Conservation (phyloP, 64 coral and sea anemone species). For the Actinia tenebrosa region DNA sequence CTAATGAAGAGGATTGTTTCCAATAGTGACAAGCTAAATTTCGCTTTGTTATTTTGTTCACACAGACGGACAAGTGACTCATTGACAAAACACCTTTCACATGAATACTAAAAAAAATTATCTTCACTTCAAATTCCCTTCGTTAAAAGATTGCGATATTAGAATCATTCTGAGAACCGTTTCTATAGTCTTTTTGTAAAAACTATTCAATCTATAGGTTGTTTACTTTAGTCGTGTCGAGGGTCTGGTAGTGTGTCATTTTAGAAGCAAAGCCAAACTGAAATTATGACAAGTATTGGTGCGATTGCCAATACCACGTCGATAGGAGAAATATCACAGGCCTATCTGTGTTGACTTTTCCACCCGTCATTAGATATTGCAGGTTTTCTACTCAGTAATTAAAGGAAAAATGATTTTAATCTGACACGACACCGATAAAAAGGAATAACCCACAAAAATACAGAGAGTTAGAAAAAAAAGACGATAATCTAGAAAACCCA, state of each 20-base stretch:
- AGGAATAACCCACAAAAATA: not conserved
- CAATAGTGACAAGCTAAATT: not conserved
- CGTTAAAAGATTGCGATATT: no score
- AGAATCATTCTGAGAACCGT: no score
- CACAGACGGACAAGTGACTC: not conserved
- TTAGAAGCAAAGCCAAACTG: not conserved
- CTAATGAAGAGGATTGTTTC: constrained; percentile 2
- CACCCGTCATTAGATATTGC: not conserved
- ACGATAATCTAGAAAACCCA: not conserved
- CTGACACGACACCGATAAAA: not conserved
- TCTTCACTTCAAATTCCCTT: not conserved
- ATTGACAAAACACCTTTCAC: not conserved
- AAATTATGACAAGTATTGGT: not conserved
- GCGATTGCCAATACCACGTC: not conserved
- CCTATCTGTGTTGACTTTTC: constrained; percentile 5
- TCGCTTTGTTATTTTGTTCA: not conserved
- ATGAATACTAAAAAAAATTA: not conserved
- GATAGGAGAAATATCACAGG: not conserved
- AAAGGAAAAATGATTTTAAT: not conserved
- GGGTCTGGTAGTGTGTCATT: not conserved
- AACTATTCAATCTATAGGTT: not conserved
- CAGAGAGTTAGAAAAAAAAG: not conserved
- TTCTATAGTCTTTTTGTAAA: not conserved
- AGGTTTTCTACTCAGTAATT: not conserved
- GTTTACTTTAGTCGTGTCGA: not conserved